Conservation (phyloP, 2,888 invertebrate species). For the Spatulosminthurus flaviceps region DNA sequence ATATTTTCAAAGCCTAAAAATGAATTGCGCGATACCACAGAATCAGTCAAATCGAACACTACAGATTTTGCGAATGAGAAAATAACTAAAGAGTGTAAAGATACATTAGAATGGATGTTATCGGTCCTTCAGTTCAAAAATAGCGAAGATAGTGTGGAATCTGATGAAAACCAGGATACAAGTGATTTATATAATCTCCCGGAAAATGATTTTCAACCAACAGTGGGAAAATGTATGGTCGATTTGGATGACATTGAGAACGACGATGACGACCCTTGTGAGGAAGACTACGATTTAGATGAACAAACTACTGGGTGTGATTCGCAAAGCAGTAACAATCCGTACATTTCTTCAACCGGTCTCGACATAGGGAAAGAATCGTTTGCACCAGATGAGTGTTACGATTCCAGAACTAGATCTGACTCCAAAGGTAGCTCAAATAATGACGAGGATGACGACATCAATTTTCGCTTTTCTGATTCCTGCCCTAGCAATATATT, state of each 20-base stretch:
- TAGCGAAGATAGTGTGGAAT: not conserved
- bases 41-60: not conserved
- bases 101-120: conserved; percentile 45
- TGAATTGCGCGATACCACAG: not conserved
- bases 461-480: not conserved
- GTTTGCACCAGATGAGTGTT: too few species aligned
- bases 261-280: conserved; percentile 24
- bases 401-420: not conserved
- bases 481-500: not conserved
- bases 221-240: not conserved
- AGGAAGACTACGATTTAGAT: conserved; percentile 11
- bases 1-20: not conserved
- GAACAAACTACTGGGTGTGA: not conserved
- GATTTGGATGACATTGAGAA: conserved; percentile 4
- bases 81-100: conserved; percentile 28
- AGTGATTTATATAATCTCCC: not conserved
- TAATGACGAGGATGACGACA: not conserved
- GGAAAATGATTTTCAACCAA: not conserved
- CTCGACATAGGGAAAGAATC: too few species aligned
- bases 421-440: conserved; percentile 6
- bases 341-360: too few species aligned
- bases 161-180: not conserved
- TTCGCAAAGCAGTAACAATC: too few species aligned
- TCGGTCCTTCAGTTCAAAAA: conserved; percentile 29
- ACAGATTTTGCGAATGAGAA: not conserved